These are phyloP conservation scores for Nebria brevicollis DNA, from an alignment of 2,888 invertebrate species.

Conservation along the genomic window DNA sequence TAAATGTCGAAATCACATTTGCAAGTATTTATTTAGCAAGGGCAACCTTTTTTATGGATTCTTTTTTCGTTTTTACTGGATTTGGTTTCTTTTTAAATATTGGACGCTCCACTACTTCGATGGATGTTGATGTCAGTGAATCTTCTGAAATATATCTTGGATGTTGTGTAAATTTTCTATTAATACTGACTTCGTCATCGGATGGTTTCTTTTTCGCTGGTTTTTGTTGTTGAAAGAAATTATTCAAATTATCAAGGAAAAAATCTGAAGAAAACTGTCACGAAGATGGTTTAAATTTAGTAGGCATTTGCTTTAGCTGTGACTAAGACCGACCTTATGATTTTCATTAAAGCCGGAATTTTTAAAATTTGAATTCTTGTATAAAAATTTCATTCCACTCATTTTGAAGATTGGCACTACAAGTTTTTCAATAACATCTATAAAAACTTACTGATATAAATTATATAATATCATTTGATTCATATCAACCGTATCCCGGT, in stretches of 20 bases:
- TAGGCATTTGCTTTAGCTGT: neutral
- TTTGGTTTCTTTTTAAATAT: neutral
- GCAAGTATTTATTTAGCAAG: neutral
- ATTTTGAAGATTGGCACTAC: constrained; percentile 21
- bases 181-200: neutral
- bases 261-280: neutral
- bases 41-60: neutral
- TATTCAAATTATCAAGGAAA: neutral
- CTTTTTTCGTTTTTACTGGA: neutral
- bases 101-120: neutral
- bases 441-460: constrained; percentile 8
- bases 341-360: constrained; percentile 18
- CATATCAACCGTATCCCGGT: neutral
- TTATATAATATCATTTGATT: neutral
- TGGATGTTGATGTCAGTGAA: neutral
- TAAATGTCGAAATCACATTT: neutral
- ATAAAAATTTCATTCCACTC: constrained; percentile 36
- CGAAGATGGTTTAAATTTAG: neutral
- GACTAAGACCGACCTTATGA: constrained; percentile 12
- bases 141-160: neutral
- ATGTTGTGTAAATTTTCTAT: neutral
- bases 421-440: constrained; percentile 25
- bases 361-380: constrained; percentile 31
- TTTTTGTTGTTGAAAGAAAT: neutral
- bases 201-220: neutral